Base-by-base conservation (phyloP, 1,140 invertebrate genomes). In the Frieseomelitta varia region DNA sequence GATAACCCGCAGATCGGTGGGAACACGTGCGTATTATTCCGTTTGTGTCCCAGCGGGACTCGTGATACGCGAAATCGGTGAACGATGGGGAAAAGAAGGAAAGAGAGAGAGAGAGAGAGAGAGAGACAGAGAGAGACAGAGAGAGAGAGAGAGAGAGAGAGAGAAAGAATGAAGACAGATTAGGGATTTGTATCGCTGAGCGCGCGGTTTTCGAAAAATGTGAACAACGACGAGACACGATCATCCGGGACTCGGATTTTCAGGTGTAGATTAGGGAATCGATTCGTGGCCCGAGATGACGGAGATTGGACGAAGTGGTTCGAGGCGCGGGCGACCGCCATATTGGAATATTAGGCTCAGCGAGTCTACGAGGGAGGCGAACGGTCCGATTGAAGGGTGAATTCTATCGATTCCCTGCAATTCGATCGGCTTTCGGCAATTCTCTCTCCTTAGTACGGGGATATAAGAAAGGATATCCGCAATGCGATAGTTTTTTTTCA, bases 291-390 rank as follows among this genome's bases (percentile, higher is more conserved):
- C 34, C 19, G 69, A 10, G 39, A 72, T n/a, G 30, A 69, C 39
- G 67, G 34, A 71, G 69, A 72, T 39, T 72, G n/a, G n/a, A 14
- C n/a, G 6, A 6, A 51, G 47, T 4, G 47, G n/a, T 15, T 27
- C 12, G 30, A 0, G n/a, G 68, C 39, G 24, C 39, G 51, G 24
- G 69, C 69, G 15, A 27, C 24, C 39, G 69, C n/a, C 47, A 72
- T 72, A 27, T 72, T 72, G 47, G 69, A 51, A 72, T 72, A 72
- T 72, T 72, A 72, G 69, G 69, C 47, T 72, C 53, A 72, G 39
- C 1, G 15, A 1, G 39, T 47, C 39, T 69, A 47, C 21, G 39
- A 34, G 30, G 68, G 24, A 71, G 12, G 39, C 39, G 68, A 39
- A 51, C 17, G n/a, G n/a, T 27, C 27, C 39, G 39, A 27, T 10